Evolutionary conservation across 2,113 vertebrate species (phyloP), one percentile per base, ranked within the genome.

Genomic region (Xenopus borealis): DNA sequence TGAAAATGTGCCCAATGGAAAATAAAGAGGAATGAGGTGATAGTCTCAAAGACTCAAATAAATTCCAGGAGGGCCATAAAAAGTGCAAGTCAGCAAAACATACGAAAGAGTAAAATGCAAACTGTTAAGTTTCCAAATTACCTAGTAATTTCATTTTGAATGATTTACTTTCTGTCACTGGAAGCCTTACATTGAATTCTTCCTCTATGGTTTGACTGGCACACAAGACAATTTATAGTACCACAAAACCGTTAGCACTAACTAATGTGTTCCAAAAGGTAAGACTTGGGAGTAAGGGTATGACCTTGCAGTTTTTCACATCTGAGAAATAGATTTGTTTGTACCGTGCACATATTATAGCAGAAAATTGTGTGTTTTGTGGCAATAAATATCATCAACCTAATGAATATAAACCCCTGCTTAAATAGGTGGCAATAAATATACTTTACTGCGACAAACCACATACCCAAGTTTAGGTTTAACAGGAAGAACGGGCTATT

Each of bases 61-160:
- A 92, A 91, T 90, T 79, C 85, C 86, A 62, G 75, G 86, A 86
- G 83, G 80, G 85, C 82, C 82, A 78, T 85, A 86, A 89, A 89
- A 91, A 90, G 86, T 87, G 88, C 88, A 89, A 92, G 89, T 93
- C 90, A 92, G 90, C 90, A 91, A 89, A 92, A 90, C 88, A 88
- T 89, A 78, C 81, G 84, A 81, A 89, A 88, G 89, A 79, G 79
- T 83, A 87, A 88, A 91, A 91, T 83, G 88, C 87, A 89, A 88
- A 89, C 87, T 85, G 86, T 84, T 91, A 92, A 89, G 85, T 89
- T 90, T 86, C 89, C 86, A 90, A 90, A 92, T 92, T 90, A 91
- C 88, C 88, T 87, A 82, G 86, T 89, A 86, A 90, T 92, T 90
- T 91, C 85, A 91, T 90, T 87, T 85, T 79, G 80, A 70, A 85